Evolutionary conservation across 2,797 vertebrate genomes (phyloP).

Genomic region (Crax fasciolata): DNA sequence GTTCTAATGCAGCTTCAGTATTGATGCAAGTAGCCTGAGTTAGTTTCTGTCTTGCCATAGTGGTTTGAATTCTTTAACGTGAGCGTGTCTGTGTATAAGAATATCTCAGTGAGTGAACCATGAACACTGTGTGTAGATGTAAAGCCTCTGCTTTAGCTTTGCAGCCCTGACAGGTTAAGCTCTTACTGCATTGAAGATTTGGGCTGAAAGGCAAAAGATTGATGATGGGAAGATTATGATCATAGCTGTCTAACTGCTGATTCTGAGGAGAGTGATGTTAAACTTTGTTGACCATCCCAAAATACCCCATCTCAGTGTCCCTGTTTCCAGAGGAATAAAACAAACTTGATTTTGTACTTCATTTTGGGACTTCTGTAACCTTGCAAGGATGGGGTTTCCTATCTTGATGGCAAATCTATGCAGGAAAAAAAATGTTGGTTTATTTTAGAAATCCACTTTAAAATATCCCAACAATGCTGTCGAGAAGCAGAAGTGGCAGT

Average conservation of each 20-base stretch:
- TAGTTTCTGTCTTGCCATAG: background rate
- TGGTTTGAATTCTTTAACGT: background rate
- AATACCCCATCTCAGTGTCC: background rate
- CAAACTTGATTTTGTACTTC: background rate
- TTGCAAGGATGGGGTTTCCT: slow-evolving; percentile 51
- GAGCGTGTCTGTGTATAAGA: background rate
- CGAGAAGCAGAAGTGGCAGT: slow-evolving; percentile 23
- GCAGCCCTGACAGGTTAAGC: background rate
- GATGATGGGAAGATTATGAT: background rate
- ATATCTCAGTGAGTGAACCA: background rate
- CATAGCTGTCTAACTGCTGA: background rate
- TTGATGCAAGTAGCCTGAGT: background rate
- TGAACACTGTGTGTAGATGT: background rate
- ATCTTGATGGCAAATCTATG: slow-evolving; percentile 36
- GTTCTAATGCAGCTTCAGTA: background rate
- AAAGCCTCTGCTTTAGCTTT: background rate
- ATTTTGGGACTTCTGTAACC: background rate
- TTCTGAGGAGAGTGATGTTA: background rate
- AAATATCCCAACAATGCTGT: slow-evolving; percentile 23
- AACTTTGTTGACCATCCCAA: background rate
- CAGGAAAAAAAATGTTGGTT: background rate
- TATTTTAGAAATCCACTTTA: slow-evolving; percentile 53
- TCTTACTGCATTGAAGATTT: background rate
- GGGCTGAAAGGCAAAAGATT: background rate
- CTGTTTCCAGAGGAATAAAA: background rate